Conservation (phyloP, 1,140 invertebrate genomes). For the Sycobia sp. region DNA sequence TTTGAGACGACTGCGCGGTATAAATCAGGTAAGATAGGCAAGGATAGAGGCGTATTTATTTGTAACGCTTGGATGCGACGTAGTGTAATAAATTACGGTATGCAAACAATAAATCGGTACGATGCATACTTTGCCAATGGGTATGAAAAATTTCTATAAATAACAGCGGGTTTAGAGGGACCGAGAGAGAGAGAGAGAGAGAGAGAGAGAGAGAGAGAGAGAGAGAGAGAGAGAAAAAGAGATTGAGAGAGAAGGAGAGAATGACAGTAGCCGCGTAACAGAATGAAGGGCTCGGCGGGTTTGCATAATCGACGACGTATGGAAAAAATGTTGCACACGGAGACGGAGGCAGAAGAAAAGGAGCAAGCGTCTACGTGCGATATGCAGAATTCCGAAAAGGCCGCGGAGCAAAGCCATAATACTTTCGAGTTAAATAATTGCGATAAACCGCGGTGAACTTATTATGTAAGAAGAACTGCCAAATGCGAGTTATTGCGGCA, state of each 20-base stretch:
- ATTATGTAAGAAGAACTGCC: no score
- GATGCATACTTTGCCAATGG: background rate
- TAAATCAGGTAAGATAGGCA: no score
- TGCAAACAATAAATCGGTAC: background rate
- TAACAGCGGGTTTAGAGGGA: background rate
- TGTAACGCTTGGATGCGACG: no score
- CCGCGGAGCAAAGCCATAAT: no score
- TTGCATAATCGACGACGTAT: slow-evolving; percentile 1
- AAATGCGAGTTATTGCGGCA: no score
- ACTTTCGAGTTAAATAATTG: no score
- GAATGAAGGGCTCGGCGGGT: background rate
- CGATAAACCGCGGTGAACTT: no score
- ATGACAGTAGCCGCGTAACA: background rate
- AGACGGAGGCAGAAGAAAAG: background rate
- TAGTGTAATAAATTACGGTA: background rate
- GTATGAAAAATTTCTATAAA: no score
- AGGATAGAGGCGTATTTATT: no score
- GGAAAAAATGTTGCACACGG: slow-evolving; percentile 4
- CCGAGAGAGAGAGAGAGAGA: background rate
- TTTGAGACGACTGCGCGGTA: no score
- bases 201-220: background rate
- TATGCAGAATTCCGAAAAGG: no score
- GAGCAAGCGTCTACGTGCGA: background rate
- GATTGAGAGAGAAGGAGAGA: no score
- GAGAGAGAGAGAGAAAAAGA: slow-evolving; percentile 1